A percentile compares a stretch with the other conserved stretches of the same genome.
phyloP scores from a whole-genome alignment of 2,113 vertebrate genomes.

The Grammomys dolichurus region DNA sequence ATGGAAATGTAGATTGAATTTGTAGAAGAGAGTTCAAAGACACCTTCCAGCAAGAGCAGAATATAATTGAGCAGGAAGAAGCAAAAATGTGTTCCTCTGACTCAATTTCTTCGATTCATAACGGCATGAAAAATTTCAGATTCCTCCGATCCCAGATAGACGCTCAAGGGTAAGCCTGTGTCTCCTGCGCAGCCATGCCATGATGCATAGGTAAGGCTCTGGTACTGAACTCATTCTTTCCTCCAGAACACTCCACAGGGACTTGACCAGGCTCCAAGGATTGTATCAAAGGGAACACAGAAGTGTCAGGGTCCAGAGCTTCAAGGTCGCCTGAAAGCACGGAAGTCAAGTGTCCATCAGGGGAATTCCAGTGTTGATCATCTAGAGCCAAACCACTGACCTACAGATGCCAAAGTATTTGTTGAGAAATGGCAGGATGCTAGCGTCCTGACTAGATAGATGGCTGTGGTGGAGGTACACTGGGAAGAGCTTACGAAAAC shows the following conservation, averaged over 20 bases:
- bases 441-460: background rate
- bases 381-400: background rate
- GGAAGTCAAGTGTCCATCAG: background rate
- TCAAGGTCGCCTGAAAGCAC: background rate
- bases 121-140: background rate
- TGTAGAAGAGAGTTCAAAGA: slow-evolving; percentile 1
- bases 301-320: background rate
- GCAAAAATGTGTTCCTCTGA: background rate
- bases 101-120: background rate
- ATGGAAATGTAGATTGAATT: background rate
- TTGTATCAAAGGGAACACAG: fast-evolving
- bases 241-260: background rate
- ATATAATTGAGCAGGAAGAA: background rate
- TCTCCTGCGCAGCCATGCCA: background rate
- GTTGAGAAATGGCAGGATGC: background rate
- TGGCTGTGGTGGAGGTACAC: background rate
- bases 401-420: background rate
- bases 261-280: fast-evolving
- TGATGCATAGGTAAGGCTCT: fast-evolving
- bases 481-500: background rate
- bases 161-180: background rate
- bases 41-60: background rate
- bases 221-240: background rate
- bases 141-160: background rate
- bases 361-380: background rate